phyloP scores from a whole-genome alignment of 30 jellyfish, hydroid and myxozoan species.

The Nemopilema nomurai region DNA sequence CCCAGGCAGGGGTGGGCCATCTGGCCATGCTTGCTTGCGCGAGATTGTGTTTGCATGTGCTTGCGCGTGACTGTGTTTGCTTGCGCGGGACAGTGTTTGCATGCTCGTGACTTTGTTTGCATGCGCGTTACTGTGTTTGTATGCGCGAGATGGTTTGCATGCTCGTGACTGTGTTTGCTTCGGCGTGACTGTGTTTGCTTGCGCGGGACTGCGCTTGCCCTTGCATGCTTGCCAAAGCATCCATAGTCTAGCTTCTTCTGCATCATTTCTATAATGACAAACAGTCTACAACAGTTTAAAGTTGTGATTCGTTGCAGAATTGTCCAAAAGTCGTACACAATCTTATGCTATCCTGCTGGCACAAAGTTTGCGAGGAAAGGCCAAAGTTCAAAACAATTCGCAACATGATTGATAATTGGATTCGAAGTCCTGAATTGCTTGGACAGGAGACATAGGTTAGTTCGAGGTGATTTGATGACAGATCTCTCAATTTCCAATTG shows the following conservation, averaged over 20 bases:
- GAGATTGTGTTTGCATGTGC: too few species aligned
- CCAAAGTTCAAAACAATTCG: constrained; percentile 80
- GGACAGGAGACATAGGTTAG: constrained; percentile 77
- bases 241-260: not conserved
- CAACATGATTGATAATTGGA: constrained; percentile 78
- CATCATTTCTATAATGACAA: too few species aligned
- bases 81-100: not conserved
- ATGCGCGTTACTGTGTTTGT: not conserved
- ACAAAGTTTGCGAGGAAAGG: constrained; percentile 81
- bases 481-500: not conserved
- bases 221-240: too few species aligned
- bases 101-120: not conserved
- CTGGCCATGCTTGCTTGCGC: too few species aligned
- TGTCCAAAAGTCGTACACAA: constrained; percentile 96
- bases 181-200: not conserved
- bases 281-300: not conserved
- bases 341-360: constrained; percentile 92
- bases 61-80: not conserved
- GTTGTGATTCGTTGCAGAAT: constrained; percentile 36
- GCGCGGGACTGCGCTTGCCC: not conserved
- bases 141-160: not conserved
- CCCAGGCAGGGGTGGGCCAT: not conserved
- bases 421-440: constrained; percentile 79
- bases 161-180: not conserved
- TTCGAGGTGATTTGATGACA: constrained; percentile 55